Evolutionary conservation across 2,888 invertebrate genomes (phyloP).

Genomic region (Pseudococcus jackbeardsleyi): DNA sequence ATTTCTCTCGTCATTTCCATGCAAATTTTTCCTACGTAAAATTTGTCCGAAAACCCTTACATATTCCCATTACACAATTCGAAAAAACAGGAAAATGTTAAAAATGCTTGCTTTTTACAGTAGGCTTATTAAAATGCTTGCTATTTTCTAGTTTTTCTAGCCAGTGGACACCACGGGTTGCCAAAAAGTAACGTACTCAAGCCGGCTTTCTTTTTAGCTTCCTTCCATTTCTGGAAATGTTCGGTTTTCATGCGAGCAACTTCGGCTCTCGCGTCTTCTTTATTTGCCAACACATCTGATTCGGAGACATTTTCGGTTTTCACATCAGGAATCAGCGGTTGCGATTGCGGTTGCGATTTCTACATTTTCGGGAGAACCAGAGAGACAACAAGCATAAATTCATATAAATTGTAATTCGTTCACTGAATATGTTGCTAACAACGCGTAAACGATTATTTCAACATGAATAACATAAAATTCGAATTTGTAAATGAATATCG

Average conservation of each 20-base stretch:
- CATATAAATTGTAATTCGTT: conserved; percentile 40
- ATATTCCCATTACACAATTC: too few relatives aligned
- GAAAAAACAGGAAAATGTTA: too few relatives aligned
- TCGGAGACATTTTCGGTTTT: background rate
- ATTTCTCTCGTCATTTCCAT: too few relatives aligned
- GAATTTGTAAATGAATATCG: conserved; percentile 7
- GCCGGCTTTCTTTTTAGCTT: conserved; percentile 46
- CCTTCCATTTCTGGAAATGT: conserved; percentile 58
- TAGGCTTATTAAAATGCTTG: too few relatives aligned
- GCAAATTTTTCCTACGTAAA: too few relatives aligned
- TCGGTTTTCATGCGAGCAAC: conserved; percentile 57
- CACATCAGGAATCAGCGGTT: background rate
- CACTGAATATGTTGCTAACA: conserved; percentile 56
- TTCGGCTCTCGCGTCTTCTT: conserved; percentile 22
- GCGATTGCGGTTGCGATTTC: conserved; percentile 29
- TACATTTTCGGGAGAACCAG: conserved; percentile 61
- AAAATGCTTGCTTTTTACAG: too few relatives aligned
- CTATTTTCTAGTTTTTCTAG: too few relatives aligned
- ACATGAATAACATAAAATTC: background rate
- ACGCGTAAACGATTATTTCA: conserved; percentile 54
- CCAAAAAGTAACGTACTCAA: conserved; percentile 26
- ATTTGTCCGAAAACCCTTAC: too few relatives aligned
- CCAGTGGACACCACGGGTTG: background rate
- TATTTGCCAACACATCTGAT: background rate
- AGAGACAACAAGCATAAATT: conserved; percentile 64